Conservation (phyloP, 2,888 invertebrate species). For the Yponomeuta cagnagella region DNA sequence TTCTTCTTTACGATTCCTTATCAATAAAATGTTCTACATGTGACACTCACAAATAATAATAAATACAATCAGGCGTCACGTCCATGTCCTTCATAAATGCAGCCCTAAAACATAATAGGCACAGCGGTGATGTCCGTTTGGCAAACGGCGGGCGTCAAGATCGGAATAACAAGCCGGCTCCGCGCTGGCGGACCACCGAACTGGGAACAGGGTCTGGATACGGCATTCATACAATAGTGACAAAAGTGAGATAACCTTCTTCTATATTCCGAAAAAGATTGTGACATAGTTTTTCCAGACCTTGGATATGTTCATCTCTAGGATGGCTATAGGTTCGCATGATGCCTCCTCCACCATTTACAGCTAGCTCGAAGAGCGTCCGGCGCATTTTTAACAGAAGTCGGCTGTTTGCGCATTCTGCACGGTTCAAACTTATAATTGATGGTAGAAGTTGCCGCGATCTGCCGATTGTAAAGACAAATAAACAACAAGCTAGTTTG, state of each 20-base stretch:
- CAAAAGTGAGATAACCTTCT: too few relatives aligned
- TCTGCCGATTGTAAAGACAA: constrained; percentile 23
- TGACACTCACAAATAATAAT: not conserved
- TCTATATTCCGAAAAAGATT: too few relatives aligned
- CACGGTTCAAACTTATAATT: constrained; percentile 15
- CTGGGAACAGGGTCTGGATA: not conserved
- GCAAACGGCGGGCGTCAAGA: constrained; percentile 8
- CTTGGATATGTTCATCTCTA: too few relatives aligned
- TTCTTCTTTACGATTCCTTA: too few relatives aligned
- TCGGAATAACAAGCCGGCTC: constrained; percentile 12
- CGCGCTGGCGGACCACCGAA: not conserved
- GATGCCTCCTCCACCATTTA: not conserved
- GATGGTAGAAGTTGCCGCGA: constrained; percentile 22
- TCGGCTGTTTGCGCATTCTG: constrained; percentile 16
- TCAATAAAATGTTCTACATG: too few relatives aligned
- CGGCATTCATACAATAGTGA: not conserved
- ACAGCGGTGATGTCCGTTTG: not conserved
- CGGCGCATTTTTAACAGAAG: constrained; percentile 3
- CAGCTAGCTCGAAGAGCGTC: not conserved
- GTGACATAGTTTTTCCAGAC: too few relatives aligned
- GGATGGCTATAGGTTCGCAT: too few relatives aligned
- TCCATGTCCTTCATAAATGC: not conserved
- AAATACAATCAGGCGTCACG: not conserved
- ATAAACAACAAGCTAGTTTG: constrained; percentile 24
- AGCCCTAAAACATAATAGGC: not conserved